Evolutionary conservation across 2,888 invertebrate species (phyloP), one percentile per base, ranked within the genome.

Genomic region (Nowickia ferox): DNA sequence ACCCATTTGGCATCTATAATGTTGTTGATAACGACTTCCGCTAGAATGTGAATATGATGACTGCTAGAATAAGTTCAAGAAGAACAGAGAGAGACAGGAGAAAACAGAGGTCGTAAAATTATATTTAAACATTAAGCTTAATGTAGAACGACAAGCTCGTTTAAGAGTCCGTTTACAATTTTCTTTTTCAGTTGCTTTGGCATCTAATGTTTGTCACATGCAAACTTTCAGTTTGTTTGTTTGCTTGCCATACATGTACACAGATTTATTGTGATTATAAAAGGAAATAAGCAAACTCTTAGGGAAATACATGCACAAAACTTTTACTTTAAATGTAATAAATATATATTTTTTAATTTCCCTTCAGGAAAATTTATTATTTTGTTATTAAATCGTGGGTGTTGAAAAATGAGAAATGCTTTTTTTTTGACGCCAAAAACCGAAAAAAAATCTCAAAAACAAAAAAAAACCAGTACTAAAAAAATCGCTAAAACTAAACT

Each of bases 21-120:
- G 19, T 55, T 71, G 44, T 71, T 79, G 63, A 46, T 38, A 38
- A 71, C 63, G 44, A 71, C 40, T 71, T 79, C 78, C 71, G 69
- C 9, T 55, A 19, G 40, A 63, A 63, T 71, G 17, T 69, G 69
- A 40, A 69, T 22, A n/a, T 30, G 57, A 46, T 57, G 46, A 59
- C 9, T 19, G 30, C 46, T n/a, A 57, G 30, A 4, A 30, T 30
- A 30, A 30, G 30, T 30, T 30, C 30, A 15, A 57, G 13, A 2
- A 19, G n/a, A 42, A 63, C 11, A 42, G 13, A 15, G 13, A 44
- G 44, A 22, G 15, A 10, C 9, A 9, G 44, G 30, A 46, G n/a
- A 40, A n/a, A n/a, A n/a, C n/a, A n/a, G 1, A 69, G 30, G 22
- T 57, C 42, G 10, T 61, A 19, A 61, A 51, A 75, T 51, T 63